Percentiles rank a stretch among this genome's conserved stretches.
These are phyloP conservation scores for Cyrtorhinus lividipennis DNA, from an alignment of 1,140 invertebrate genomes.

Conservation along the genomic window DNA sequence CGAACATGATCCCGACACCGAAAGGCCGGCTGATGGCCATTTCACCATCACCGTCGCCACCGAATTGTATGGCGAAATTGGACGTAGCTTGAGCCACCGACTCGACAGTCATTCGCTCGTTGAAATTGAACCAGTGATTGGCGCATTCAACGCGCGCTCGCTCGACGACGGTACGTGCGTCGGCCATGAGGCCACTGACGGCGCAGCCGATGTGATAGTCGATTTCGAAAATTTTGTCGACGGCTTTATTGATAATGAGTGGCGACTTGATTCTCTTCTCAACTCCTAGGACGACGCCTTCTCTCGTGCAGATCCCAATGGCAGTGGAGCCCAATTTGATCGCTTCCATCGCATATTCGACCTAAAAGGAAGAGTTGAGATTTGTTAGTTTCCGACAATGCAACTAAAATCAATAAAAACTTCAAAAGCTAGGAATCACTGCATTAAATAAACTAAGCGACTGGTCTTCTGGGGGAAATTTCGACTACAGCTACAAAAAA, in stretches of 20 bases:
- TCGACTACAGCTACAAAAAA: no score
- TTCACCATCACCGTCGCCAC: conserved; percentile 89
- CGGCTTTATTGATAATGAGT: conserved; percentile 88
- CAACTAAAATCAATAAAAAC: neutral
- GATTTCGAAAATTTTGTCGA: conserved; percentile 94
- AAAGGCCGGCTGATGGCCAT: conserved; percentile 80
- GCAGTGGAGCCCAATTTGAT: conserved; percentile 98
- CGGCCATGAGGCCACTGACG: conserved; percentile 95
- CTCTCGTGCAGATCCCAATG: conserved; percentile 90
- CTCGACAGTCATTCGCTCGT: conserved; percentile 92
- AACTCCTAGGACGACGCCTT: conserved; percentile 91
- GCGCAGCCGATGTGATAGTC: conserved; percentile 96
- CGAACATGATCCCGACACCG: conserved; percentile 90
- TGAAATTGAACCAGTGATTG: conserved; percentile 96
- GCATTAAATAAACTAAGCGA: neutral
- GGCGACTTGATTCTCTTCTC: conserved; percentile 96
- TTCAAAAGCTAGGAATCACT: neutral
- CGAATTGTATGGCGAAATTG: conserved; percentile 96
- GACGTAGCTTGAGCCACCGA: conserved; percentile 96
- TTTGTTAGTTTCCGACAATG: neutral
- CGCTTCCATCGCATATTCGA: conserved; percentile 99
- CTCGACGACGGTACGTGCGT: conserved; percentile 89
- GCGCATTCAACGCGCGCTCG: conserved; percentile 89
- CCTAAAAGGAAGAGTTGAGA: conserved; percentile 38
- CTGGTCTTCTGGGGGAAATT: no score